Conservation (phyloP, 2,797 vertebrate genomes). For the Pipistrellus nathusii region DNA sequence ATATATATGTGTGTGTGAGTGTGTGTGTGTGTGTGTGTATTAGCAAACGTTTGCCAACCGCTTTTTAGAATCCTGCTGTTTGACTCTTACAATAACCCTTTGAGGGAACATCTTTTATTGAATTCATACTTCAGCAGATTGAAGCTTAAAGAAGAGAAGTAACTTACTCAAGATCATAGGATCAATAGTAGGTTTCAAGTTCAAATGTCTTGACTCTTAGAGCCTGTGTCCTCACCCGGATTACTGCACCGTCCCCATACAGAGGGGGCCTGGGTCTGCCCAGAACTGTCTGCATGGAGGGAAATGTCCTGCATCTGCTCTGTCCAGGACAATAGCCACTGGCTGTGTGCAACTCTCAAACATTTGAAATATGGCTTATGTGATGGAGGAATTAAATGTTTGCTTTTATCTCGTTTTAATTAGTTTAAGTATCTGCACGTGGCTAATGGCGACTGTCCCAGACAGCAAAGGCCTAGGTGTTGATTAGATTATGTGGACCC, state of each 20-base stretch:
- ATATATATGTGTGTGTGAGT: no score
- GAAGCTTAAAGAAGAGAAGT: background rate
- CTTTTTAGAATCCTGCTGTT: background rate
- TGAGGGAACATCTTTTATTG: background rate
- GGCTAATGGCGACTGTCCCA: background rate
- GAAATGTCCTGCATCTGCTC: background rate
- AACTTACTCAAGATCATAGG: background rate
- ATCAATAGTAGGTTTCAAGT: background rate
- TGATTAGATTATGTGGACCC: background rate
- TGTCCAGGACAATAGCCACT: background rate
- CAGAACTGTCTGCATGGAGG: background rate
- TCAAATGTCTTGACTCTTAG: background rate
- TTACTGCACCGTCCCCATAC: background rate
- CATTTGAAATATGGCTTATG: background rate
- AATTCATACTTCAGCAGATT: background rate
- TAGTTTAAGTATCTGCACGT: background rate
- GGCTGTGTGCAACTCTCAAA: background rate
- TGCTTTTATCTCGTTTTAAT: slow-evolving; percentile 29
- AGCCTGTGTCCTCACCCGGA: background rate
- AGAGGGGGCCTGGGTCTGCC: background rate
- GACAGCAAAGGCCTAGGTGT: background rate
- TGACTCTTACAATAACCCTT: background rate
- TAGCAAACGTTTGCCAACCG: background rate
- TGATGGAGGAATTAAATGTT: background rate
- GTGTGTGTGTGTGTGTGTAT: no score